A percentile compares a stretch with the other conserved stretches of the same genome.
Conservation (phyloP, 2,888 invertebrate genomes). For the Seira sanloemensis region DNA sequence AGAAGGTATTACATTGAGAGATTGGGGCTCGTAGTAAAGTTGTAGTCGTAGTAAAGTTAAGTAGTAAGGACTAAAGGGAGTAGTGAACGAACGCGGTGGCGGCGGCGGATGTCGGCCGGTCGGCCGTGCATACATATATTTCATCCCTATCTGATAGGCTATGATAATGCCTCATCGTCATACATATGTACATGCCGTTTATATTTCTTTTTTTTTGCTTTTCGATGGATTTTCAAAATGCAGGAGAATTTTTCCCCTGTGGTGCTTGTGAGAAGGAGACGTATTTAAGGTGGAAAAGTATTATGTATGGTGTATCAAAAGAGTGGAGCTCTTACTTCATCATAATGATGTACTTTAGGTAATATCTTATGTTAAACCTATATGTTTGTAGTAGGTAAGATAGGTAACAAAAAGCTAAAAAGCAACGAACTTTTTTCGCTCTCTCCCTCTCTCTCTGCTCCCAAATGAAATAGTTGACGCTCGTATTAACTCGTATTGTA, state of each 20-base stretch:
- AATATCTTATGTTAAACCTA: neutral
- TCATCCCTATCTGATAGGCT: too few species aligned
- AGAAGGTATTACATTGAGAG: neutral
- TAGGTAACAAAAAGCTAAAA: neutral
- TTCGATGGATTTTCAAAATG: too few species aligned
- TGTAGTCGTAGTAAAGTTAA: slow-evolving; percentile 22
- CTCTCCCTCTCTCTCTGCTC: too few species aligned
- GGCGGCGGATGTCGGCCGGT: slow-evolving; percentile 50
- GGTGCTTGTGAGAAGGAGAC: too few species aligned
- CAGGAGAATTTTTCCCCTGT: too few species aligned
- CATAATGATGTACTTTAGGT: neutral
- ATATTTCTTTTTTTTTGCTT: neutral
- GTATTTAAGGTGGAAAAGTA: slow-evolving; percentile 9
- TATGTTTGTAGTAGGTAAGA: neutral
- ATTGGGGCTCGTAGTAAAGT: slow-evolving; percentile 42
- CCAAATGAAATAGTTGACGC: neutral
- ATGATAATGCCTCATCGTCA: neutral
- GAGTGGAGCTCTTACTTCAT: neutral
- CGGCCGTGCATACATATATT: slow-evolving; percentile 24
- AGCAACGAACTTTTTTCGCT: slow-evolving; percentile 14
- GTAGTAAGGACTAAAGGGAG: neutral
- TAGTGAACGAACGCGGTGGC: slow-evolving; percentile 17
- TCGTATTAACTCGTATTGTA: neutral
- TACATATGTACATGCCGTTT: too few species aligned
- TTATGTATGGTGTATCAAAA: slow-evolving; percentile 6